Base-by-base conservation (phyloP, 2,113 vertebrate species). In the Neodon shergylaensis region DNA sequence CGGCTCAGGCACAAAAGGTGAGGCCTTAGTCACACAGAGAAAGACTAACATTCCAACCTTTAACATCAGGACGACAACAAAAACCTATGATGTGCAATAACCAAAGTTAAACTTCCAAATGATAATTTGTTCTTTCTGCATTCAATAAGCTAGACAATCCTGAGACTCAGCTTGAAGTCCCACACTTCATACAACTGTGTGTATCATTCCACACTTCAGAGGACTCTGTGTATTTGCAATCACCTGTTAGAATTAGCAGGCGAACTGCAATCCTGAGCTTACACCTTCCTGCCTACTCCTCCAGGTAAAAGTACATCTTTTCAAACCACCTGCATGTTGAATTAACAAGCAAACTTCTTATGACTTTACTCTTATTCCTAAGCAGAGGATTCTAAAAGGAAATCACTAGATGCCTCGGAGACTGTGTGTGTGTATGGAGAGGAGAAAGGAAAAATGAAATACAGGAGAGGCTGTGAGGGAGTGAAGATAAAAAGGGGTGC, bases 321-420 rank as follows among this genome's bases (percentile, higher is more conserved):
- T 76, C 11, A 79, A 83, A 79, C 83, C 26, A 26, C 65, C 82
- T 14, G 33, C 77, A 22, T 63, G 90, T 76, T 86, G 78, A 31
- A 84, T 89, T 86, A 94, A 94, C 13, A 94, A 83, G 84, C 68
- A 92, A 94, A 88, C 90, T 79, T 84, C 66, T 96, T 92, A 94
- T 66, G 33, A 90, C 65, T 95, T 88, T 58, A 72, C 72, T 87
- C 61, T 93, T 92, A 24, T 84, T 78, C 96, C 66, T 88, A 74
- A 77, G 44, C 22, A 47, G 31, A 87, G 0, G 28, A 36, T 76
- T 36, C 73, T 82, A 82, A 93, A 52, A 77, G 31, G 5, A 9
- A 91, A 52, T 47, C 54, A 70, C n/a, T 84, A 52, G 19, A 88
- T n/a, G 26, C 47, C 68, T 73, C 42, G 85, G 39, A 21, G 33